phyloP scores from a whole-genome alignment of 1,140 invertebrate species.

The Chironomus striatipennis region DNA sequence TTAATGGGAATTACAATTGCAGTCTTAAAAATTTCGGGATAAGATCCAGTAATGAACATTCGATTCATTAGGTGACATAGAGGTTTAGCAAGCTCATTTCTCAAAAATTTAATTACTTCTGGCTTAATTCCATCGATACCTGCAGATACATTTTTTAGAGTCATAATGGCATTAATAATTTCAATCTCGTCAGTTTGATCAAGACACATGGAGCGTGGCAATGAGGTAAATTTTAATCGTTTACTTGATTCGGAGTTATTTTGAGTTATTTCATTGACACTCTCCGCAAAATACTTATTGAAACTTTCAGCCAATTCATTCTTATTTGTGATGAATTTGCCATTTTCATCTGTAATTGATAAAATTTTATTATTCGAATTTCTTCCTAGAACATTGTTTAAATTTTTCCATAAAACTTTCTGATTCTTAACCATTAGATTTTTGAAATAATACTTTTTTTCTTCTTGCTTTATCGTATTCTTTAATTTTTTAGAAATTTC shows the following conservation, averaged over 20 bases:
- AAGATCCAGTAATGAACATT: not conserved
- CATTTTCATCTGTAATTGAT: not conserved
- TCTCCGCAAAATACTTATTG: not conserved
- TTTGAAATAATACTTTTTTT: not conserved
- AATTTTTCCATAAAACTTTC: not conserved
- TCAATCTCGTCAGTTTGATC: too few species aligned
- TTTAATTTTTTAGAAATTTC: not conserved
- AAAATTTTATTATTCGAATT: not conserved
- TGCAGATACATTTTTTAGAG: not conserved
- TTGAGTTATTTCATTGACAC: not conserved
- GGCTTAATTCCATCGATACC: not conserved
- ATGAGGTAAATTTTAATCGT: too few species aligned
- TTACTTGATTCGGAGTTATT: too few species aligned
- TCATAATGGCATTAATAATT: not conserved
- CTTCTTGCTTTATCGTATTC: not conserved
- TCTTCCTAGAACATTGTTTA: not conserved
- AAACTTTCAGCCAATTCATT: not conserved
- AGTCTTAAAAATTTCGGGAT: not conserved
- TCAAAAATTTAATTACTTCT: not conserved
- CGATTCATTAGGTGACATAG: not conserved
- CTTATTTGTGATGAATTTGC: not conserved
- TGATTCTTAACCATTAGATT: not conserved
- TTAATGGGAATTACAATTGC: too few species aligned
- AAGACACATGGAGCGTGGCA: too few species aligned
- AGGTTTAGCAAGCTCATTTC: not conserved